These are phyloP conservation scores for Microcebus lehilahytsara DNA, from an alignment of 2,113 vertebrate genomes.

Conservation along the genomic window DNA sequence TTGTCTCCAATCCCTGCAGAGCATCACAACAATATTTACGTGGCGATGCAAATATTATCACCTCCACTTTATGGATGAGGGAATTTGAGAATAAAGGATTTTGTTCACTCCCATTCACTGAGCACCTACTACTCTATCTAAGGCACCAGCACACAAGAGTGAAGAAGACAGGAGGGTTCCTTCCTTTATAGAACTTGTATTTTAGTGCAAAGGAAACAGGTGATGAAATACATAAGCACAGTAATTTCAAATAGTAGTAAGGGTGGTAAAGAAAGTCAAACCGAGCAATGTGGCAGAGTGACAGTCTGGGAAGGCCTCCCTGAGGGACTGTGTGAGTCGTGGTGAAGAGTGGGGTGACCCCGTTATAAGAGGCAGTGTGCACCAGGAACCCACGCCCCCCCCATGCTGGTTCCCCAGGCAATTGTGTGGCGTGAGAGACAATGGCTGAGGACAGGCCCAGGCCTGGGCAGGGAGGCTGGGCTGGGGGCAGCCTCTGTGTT, in stretches of 20 bases:
- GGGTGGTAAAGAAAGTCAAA: neutral
- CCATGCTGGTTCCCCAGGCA: neutral
- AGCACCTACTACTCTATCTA: neutral
- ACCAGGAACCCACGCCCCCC: neutral
- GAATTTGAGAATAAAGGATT: neutral
- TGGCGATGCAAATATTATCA: neutral
- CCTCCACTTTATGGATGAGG: neutral
- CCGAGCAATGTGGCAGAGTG: neutral
- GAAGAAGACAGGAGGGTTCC: neutral
- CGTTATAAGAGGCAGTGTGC: neutral
- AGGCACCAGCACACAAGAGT: neutral
- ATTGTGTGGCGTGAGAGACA: neutral
- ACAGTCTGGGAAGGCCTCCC: neutral
- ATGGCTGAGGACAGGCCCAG: neutral
- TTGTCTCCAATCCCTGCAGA: neutral
- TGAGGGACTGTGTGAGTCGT: accelerated
- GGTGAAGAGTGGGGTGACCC: neutral
- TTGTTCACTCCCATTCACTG: neutral
- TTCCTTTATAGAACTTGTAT: neutral
- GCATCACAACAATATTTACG: neutral
- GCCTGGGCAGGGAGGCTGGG: too few relatives aligned
- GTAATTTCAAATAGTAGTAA: neutral
- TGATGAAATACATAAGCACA: neutral
- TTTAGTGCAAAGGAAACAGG: neutral
- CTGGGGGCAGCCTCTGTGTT: too few relatives aligned